phyloP scores from a whole-genome alignment of 2,888 invertebrate species.

The Noctua fimbriata region DNA sequence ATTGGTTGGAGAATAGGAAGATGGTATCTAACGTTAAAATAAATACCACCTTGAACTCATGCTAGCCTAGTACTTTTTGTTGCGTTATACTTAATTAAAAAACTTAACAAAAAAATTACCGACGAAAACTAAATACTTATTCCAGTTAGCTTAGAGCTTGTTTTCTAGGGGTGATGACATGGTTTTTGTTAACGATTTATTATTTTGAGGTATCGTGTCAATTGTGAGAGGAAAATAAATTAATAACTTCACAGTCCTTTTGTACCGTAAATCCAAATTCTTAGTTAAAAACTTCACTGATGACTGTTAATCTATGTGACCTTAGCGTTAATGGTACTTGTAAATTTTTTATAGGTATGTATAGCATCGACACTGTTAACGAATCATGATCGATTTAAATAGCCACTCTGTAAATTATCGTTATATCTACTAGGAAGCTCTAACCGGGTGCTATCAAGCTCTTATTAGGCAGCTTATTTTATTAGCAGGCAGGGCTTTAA shows the following conservation, averaged over 20 bases:
- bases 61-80: background rate
- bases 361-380: background rate
- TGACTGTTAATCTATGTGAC: too few relatives aligned
- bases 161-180: too few relatives aligned
- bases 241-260: background rate
- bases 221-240: background rate
- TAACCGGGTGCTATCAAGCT: conserved; percentile 62
- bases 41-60: background rate
- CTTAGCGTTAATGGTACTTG: too few relatives aligned
- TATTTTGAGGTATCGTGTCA: background rate
- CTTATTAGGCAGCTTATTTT: conserved; percentile 80
- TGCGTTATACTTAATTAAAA: background rate
- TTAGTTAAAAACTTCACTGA: background rate
- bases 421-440: conserved; percentile 32
- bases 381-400: background rate
- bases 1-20: conserved; percentile 13
- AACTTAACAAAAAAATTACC: background rate
- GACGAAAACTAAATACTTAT: background rate
- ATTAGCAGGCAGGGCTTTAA: conserved; percentile 76
- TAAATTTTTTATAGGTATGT: too few relatives aligned
- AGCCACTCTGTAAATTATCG: conserved; percentile 18
- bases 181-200: too few relatives aligned
- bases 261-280: background rate
- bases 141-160: background rate
- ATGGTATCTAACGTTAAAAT: background rate